Base-by-base conservation (phyloP, 2,888 invertebrate genomes). In the Melitaea athalia region DNA sequence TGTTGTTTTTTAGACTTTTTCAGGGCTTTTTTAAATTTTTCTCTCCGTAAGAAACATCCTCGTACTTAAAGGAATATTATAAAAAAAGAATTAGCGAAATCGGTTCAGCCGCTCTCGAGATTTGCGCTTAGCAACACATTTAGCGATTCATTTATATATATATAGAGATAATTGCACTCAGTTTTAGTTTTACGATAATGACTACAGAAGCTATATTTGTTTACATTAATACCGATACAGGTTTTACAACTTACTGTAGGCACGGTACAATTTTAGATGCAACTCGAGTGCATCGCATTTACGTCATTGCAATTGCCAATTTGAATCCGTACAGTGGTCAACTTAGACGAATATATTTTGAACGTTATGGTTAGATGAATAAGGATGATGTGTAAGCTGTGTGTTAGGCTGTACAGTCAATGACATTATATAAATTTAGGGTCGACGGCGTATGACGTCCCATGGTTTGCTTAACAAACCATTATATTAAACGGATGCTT, bases 281-380 rank as follows among this genome's bases (percentile, higher is more conserved):
- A 75, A 33, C 77, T 77, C 70, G 72, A 75, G 67, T 73, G 69
- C 63, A 64, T 69, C 64, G 67, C 67, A 69, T 71, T 74, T 76
- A 77, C 77, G 77, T 77, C 77, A 77, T 65, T 68, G 72, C 67
- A 63, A 70, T 70, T 55, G 70, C 64, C 63, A 57, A 70, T 70
- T 68, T 64, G 53, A 53, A 67, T 70, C 52, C 59, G 61, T 68
- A 70, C 68, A 49, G 62, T 59, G 57, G 38, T 52, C 63, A 45
- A 67, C 50, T 43, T 63, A 59, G 61, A 24, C 6, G 52, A 31
- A 49, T 53, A 17, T 47, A 68, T 49, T 64, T 42, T 64, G 15
- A 63, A 43, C 59, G 45, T 57, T 70, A 64, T 59, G 42, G 5
- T 10, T 43, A 33, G 53, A 15, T 17, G 17, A 47, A 62, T 64